Base-by-base conservation (phyloP, 1,140 invertebrate genomes). In the Neodiprion fabricii region DNA sequence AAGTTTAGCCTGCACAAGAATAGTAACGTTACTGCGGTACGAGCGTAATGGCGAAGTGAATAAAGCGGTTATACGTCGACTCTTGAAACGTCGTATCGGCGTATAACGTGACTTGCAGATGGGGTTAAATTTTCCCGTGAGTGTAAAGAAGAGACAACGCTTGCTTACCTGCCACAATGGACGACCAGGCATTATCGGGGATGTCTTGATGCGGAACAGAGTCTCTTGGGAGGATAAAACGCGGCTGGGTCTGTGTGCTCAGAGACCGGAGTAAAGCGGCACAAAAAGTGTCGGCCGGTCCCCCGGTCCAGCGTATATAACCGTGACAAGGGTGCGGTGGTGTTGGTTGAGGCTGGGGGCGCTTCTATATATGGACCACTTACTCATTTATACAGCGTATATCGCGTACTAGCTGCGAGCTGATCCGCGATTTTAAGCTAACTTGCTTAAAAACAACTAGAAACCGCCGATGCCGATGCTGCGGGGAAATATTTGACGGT, bases 291-390 rank as follows among this genome's bases (percentile, higher is more conserved):
- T 82, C 76, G 74, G 77, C 78, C 74, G 73, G 72, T 73, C 80
- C 67, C 40, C 21, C 11, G 70, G 69, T 77, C 74, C 83, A 81
- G 78, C 79, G 79, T 86, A 85, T 86, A 86, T 86, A 86, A 85
- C 76, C 80, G 78, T 86, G 82, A 84, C 79, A 85, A 79, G 78
- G 81, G 75, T 81, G 75, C 66, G 68, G 28, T 75, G 28, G 84
- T 86, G 74, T 85, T 85, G 74, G 84, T 85, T 72, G 79, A 74
- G 48, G 72, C 80, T 78, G 81, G 78, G 72, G 80, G 78, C 79
- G 82, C 67, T 80, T 84, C 84, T 86, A 86, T 86, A 86, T 84
- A 83, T 84, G 84, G 82, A 84, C 50, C 83, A 84, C 83, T 82
- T 84, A 83, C 83, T 86, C 81, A 85, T 75, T 61, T 61, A 61